Evolutionary conservation across 2,797 vertebrate species (phyloP).

Genomic region (Florisuga fusca): DNA sequence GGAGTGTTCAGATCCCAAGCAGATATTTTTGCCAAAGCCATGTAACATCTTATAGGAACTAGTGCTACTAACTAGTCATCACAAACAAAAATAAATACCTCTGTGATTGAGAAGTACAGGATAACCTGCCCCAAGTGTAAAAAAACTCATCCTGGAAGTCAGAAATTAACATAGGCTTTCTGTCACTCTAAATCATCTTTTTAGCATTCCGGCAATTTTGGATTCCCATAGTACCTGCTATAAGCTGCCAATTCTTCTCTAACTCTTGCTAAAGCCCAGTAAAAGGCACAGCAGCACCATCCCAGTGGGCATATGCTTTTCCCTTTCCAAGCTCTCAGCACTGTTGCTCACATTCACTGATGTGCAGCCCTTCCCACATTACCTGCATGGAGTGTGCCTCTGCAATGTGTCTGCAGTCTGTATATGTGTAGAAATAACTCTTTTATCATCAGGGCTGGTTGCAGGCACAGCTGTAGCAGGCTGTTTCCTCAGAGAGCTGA

Average conservation of each 20-base stretch:
- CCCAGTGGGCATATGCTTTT: background rate
- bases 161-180: background rate
- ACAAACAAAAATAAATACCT: background rate
- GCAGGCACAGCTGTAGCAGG: background rate
- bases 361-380: background rate
- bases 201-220: background rate
- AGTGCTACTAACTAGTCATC: background rate
- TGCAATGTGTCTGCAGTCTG: background rate
- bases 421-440: accelerated
- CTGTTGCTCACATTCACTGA: background rate
- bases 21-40: background rate
- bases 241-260: background rate
- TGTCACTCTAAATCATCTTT: background rate
- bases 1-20: background rate
- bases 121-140: background rate
- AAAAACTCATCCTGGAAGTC: background rate
- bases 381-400: background rate
- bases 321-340: background rate
- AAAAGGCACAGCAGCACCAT: background rate
- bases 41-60: background rate
- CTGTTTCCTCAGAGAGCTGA: background rate
- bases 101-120: background rate
- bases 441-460: background rate
- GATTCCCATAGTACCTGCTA: background rate
- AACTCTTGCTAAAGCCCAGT: background rate